Conservation (phyloP, 64 coral and sea anemone genomes). For the Actinia tenebrosa region DNA sequence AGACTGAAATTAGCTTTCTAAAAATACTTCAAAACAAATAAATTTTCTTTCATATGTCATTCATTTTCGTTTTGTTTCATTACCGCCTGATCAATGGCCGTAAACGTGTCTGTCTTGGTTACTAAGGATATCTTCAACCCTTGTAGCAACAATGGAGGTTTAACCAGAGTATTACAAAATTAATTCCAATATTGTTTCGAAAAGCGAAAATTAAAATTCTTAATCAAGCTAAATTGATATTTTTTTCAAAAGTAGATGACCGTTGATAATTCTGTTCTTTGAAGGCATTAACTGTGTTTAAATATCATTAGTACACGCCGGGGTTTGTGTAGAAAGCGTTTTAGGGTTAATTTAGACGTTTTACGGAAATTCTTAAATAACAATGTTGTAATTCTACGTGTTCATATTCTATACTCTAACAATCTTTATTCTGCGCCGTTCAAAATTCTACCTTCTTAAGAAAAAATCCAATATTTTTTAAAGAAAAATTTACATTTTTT, state of each 20-base stretch:
- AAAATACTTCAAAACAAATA: conserved; percentile 5
- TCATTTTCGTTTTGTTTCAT: background rate
- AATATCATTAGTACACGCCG: background rate
- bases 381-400: too few relatives aligned
- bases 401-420: too few relatives aligned
- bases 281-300: background rate
- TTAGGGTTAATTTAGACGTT: too few relatives aligned
- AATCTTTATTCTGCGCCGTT: too few relatives aligned
- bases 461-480: background rate
- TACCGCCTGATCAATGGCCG: background rate
- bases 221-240: background rate
- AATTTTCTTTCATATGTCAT: background rate
- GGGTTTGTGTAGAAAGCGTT: too few relatives aligned
- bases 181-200: background rate
- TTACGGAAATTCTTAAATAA: too few relatives aligned
- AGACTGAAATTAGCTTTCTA: background rate
- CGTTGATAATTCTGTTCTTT: background rate
- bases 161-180: background rate
- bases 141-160: background rate
- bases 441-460: background rate
- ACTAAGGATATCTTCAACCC: background rate
- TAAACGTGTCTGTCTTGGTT: background rate
- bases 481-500: background rate
- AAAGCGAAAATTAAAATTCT: background rate
- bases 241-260: background rate